Evolutionary conservation across 1,140 invertebrate genomes (phyloP), one percentile per base, ranked within the genome.

Genomic region (Temnothorax curvispinosus): DNA sequence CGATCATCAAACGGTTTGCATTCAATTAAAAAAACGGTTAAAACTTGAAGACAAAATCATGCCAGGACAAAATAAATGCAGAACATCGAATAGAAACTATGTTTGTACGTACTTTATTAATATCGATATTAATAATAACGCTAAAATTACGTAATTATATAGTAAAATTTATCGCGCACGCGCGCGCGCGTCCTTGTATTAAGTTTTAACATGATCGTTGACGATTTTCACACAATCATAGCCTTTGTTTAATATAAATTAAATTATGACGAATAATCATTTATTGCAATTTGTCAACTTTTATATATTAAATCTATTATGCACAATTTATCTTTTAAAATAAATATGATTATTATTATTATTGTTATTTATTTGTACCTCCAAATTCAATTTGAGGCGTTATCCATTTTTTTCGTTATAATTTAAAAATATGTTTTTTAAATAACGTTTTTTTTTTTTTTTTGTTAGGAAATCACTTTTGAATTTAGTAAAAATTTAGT

Each of bases 11-110:
- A 52, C 0, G 1, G 1, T 76, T 62, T 76, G 7, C 11, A 76
- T 50, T 3, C 11, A 85, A 15, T 77, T 56, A 81, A 15, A 5
- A 69, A 64, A 6, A 27, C 6, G 18, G 56, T 50, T 67, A 62
- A 77, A 71, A 82, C 7, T 60, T 84, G 11, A 38, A 38, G 50
- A 62, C 5, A 86, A 9, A 85, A 88, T 86, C 41, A 93, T 93
- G 92, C 89, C 91, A 67, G 64, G 88, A 47, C 62, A 85, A 81
- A 91, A 87, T 67, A 88, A 92, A 75, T 93, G 72, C n/a, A 75
- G 38, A 58, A 41, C 85, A 54, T 86, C 85, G 27, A 91, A 88
- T 64, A 77, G 80, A 62, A 35, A 38, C 38, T 89, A 91, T 64
- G 85, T 69, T 58, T 92, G 91, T 92, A 92, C 78, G 91, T 85